Evolutionary conservation across 2,888 invertebrate species (phyloP).

Genomic region (Incurvaria masculella): DNA sequence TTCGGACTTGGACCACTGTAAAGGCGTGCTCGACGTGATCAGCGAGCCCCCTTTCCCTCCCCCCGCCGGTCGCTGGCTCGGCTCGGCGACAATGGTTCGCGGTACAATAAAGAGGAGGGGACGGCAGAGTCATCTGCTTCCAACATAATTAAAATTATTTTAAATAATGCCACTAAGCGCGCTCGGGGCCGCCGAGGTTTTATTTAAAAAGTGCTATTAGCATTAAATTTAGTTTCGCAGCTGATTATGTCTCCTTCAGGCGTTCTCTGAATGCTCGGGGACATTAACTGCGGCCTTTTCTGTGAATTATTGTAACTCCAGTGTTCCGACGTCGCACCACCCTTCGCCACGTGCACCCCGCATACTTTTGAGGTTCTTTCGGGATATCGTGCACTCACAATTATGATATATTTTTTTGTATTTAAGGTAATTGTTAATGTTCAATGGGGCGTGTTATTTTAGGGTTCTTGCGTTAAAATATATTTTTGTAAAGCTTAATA

Average conservation of each 20-base stretch:
- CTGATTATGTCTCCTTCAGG: constrained; percentile 53
- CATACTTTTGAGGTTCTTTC: too few species aligned
- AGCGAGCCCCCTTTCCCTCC: too few species aligned
- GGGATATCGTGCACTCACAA: too few species aligned
- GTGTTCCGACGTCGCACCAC: constrained; percentile 22
- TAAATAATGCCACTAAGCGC: constrained; percentile 51
- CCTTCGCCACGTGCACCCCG: too few species aligned
- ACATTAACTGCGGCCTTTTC: constrained; percentile 51
- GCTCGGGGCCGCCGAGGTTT: constrained; percentile 43
- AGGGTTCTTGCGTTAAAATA: too few species aligned
- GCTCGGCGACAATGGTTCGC: constrained; percentile 9
- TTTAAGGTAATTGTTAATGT: too few species aligned
- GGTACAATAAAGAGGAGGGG: constrained; percentile 52
- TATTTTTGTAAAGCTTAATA: too few species aligned
- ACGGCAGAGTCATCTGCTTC: constrained; percentile 51
- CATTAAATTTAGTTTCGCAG: constrained; percentile 55
- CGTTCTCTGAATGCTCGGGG: constrained; percentile 22
- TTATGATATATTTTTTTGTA: too few species aligned
- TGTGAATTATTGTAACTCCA: constrained; percentile 48
- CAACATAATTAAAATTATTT: constrained; percentile 58
- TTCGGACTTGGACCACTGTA: too few species aligned
- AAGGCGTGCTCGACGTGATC: too few species aligned
- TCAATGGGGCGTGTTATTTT: too few species aligned
- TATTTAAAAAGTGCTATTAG: constrained; percentile 55
- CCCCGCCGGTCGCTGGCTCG: constrained; percentile 9